Conservation (phyloP, 2,888 invertebrate species). For the Clusia tigrina region DNA sequence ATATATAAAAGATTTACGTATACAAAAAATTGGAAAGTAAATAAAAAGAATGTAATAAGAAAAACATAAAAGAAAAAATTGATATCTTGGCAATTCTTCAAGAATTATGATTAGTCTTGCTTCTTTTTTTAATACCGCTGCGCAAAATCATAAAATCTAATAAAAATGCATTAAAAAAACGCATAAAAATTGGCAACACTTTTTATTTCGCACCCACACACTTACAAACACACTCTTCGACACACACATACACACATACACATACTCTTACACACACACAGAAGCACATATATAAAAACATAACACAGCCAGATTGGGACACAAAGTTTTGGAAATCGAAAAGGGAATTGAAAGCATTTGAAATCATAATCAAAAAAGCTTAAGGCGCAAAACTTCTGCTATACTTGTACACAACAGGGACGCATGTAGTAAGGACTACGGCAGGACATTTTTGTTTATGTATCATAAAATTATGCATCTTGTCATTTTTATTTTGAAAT, state of each 20-base stretch:
- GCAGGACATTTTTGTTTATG: too few relatives aligned
- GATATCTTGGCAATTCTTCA: background rate
- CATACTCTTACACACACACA: background rate
- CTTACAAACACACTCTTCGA: background rate
- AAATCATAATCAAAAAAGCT: background rate
- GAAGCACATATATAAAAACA: background rate
- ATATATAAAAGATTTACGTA: too few relatives aligned
- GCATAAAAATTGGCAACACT: slow-evolving; percentile 22
- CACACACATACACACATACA: background rate
- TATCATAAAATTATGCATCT: too few relatives aligned
- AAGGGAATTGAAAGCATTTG: background rate
- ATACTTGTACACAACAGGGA: too few relatives aligned
- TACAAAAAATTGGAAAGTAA: too few relatives aligned
- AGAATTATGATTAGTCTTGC: background rate
- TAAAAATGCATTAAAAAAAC: slow-evolving; percentile 25
- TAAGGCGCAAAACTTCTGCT: background rate
- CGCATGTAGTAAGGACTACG: too few relatives aligned
- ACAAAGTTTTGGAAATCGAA: background rate
- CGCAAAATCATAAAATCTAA: slow-evolving; percentile 24
- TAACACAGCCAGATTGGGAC: too few relatives aligned
- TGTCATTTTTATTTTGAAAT: too few relatives aligned
- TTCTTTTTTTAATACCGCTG: background rate
- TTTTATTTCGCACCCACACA: background rate
- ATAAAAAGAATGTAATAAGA: too few relatives aligned
- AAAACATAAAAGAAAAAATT: too few relatives aligned